Percentiles rank a stretch among this genome's conserved stretches.
These are phyloP conservation scores for Nothura maculosa DNA, from an alignment of 2,797 vertebrate species.

Conservation along the genomic window DNA sequence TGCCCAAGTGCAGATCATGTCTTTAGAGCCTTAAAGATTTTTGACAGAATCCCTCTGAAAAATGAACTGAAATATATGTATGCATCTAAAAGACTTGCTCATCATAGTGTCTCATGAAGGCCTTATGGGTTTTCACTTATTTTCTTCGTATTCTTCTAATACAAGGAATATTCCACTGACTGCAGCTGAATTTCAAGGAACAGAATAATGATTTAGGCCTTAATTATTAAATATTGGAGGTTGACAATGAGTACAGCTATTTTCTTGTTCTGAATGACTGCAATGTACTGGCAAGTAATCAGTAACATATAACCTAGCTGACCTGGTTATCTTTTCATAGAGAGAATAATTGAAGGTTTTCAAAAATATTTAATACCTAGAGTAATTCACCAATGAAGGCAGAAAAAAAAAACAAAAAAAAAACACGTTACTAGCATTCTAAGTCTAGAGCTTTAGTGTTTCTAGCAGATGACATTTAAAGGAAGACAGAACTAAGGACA, in stretches of 20 bases:
- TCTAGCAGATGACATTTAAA: neutral
- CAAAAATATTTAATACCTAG: neutral
- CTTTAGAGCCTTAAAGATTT: neutral
- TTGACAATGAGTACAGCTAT: neutral
- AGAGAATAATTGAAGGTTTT: neutral
- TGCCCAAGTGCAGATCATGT: neutral
- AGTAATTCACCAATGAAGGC: neutral
- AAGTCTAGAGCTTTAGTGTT: neutral
- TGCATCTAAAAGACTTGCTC: neutral
- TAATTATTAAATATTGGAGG: neutral
- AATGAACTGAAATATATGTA: neutral
- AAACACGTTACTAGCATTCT: no score
- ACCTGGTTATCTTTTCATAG: neutral
- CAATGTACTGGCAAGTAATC: neutral
- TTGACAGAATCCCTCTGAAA: neutral
- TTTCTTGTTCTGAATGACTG: neutral
- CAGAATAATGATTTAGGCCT: neutral
- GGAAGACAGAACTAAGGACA: neutral
- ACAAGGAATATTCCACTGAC: neutral
- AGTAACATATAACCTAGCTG: neutral
- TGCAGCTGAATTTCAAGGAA: neutral
- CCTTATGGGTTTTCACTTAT: neutral
- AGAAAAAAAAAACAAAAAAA: no score
- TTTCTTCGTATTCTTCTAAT: neutral
- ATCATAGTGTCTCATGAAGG: neutral